phyloP scores from a whole-genome alignment of 2,888 invertebrate species.

The Eumacrocentrus americanus region DNA sequence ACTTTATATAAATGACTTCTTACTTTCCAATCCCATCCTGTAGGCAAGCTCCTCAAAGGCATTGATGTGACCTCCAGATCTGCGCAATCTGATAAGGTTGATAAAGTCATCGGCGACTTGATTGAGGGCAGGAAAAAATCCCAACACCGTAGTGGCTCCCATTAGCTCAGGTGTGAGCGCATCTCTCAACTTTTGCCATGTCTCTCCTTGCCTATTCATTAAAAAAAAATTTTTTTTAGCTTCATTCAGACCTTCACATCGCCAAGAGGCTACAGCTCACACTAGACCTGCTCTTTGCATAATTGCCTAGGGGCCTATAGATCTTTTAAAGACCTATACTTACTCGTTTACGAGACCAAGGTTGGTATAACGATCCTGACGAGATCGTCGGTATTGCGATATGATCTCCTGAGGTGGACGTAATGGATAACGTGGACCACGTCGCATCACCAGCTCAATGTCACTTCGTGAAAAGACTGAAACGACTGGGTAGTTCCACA shows the following conservation, averaged over 20 bases:
- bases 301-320: too few species aligned
- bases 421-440: slow-evolving; percentile 76
- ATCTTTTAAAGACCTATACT: too few species aligned
- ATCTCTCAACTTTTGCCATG: slow-evolving; percentile 76
- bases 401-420: slow-evolving; percentile 85
- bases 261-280: too few species aligned
- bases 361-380: slow-evolving; percentile 81
- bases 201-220: slow-evolving; percentile 72
- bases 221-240: slow-evolving; percentile 26
- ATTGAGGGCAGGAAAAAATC: slow-evolving; percentile 77
- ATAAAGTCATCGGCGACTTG: slow-evolving; percentile 80
- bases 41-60: slow-evolving; percentile 77
- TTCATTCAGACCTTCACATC: too few species aligned
- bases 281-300: too few species aligned
- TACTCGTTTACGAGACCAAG: slow-evolving; percentile 84
- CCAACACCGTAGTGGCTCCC: slow-evolving; percentile 76
- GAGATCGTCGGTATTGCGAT: slow-evolving; percentile 73
- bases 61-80: slow-evolving; percentile 58
- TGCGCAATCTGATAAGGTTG: slow-evolving; percentile 67
- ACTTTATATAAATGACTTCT: slow-evolving; percentile 48
- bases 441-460: slow-evolving; percentile 77
- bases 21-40: slow-evolving; percentile 80
- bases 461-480: slow-evolving; percentile 75
- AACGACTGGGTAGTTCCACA: slow-evolving; percentile 75
- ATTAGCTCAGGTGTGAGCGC: slow-evolving; percentile 78